Percentiles rank a stretch among this genome's conserved stretches.
phyloP scores from a whole-genome alignment of 2,797 vertebrate species.

The Arrhamphus sclerolepis region DNA sequence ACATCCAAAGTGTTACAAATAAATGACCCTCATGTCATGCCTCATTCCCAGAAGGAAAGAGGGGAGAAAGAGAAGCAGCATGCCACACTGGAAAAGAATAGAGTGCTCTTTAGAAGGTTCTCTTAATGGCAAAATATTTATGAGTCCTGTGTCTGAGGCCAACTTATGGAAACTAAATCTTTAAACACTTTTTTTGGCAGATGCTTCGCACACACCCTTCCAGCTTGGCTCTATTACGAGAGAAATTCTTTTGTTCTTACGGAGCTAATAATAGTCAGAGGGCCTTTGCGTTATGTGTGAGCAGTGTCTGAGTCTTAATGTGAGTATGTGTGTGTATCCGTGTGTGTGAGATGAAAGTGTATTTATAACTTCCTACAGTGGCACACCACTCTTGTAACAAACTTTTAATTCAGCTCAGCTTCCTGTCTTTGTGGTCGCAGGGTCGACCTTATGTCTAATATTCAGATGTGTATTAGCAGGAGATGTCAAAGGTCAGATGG shows the following conservation, averaged over 20 bases:
- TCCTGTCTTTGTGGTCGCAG: conserved; percentile 85
- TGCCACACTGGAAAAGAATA: conserved; percentile 60
- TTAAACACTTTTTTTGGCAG: conserved; percentile 84
- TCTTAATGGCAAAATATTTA: conserved; percentile 85
- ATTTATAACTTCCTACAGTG: conserved; percentile 88
- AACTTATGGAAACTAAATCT: conserved; percentile 88
- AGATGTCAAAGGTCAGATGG: conserved; percentile 20
- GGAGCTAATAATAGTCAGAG: conserved; percentile 90
- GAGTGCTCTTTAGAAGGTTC: conserved; percentile 74
- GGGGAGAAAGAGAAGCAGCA: conserved; percentile 7
- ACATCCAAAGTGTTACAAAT: conserved; percentile 71
- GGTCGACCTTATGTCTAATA: conserved; percentile 29
- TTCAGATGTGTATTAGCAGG: conserved; percentile 18
- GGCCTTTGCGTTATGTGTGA: conserved; percentile 55
- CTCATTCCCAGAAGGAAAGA: conserved; percentile 59
- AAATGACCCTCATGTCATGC: conserved; percentile 60
- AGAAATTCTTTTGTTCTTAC: conserved; percentile 85
- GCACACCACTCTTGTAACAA: conserved; percentile 77
- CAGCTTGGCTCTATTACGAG: conserved; percentile 86
- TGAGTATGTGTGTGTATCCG: conserved; percentile 34
- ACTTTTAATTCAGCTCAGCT: conserved; percentile 88
- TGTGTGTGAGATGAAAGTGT: conserved; percentile 74
- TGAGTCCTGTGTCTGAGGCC: conserved; percentile 74
- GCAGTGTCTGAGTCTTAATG: conserved; percentile 59
- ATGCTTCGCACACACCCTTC: conserved; percentile 68